Evolutionary conservation across 2,888 invertebrate genomes (phyloP).

Genomic region (Caenorhabditis japonica): DNA sequence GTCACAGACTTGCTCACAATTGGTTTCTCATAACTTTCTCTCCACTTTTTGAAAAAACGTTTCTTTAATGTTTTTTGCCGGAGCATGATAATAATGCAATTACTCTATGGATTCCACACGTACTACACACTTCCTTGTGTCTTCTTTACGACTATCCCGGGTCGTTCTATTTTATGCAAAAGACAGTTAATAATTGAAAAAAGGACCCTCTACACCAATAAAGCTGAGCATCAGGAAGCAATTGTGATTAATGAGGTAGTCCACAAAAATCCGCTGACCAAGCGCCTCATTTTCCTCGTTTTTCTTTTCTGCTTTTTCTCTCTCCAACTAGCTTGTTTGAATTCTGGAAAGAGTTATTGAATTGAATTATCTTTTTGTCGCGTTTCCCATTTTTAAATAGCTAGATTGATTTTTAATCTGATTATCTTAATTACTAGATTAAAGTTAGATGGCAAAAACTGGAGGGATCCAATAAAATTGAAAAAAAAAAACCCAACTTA

Average conservation of each 20-base stretch:
- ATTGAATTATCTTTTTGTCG: too few species aligned
- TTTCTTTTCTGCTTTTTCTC: constrained; percentile 4
- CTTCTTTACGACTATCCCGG: not conserved
- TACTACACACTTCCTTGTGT: constrained; percentile 22
- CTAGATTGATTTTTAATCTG: not conserved
- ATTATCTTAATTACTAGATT: too few species aligned
- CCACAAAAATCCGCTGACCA: constrained; percentile 34
- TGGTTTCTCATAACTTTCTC: constrained; percentile 44
- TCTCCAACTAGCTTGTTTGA: not conserved
- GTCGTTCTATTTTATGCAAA: constrained; percentile 1
- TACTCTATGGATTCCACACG: constrained; percentile 14
- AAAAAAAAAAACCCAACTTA: not conserved
- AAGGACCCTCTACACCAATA: constrained; percentile 31
- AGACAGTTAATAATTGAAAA: not conserved
- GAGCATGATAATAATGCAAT: constrained; percentile 28
- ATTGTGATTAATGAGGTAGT: constrained; percentile 45
- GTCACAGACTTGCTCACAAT: constrained; percentile 44
- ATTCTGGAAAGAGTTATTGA: too few species aligned
- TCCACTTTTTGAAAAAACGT: not conserved
- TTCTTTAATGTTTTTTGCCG: constrained; percentile 3
- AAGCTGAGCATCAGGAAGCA: constrained; percentile 39
- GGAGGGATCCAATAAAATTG: too few species aligned
- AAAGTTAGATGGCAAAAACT: too few species aligned
- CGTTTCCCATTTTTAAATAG: not conserved
- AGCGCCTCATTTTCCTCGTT: constrained; percentile 12